Evolutionary conservation across 2,888 invertebrate species (phyloP).

Genomic region (Plebejus anna): DNA sequence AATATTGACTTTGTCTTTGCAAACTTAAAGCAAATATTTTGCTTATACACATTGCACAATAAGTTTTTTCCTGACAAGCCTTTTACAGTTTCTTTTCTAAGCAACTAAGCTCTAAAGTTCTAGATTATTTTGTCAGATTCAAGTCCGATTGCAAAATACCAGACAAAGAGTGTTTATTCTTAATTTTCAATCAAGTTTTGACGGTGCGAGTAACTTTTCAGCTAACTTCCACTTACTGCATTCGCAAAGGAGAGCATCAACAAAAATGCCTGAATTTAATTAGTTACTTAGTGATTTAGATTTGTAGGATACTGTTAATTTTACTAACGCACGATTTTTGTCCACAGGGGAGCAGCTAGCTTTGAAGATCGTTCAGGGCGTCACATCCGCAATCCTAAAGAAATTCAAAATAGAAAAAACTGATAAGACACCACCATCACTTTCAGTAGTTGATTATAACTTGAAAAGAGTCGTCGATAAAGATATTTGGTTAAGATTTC

Average conservation of each 20-base stretch:
- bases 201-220: no score
- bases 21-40: conserved; percentile 7
- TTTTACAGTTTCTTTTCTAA: neutral
- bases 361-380: conserved; percentile 50
- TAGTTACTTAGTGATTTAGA: neutral
- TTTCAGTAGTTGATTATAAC: conserved; percentile 55
- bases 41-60: neutral
- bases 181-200: no score
- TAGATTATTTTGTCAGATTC: neutral
- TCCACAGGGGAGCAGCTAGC: conserved; percentile 63
- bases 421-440: conserved; percentile 48
- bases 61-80: neutral
- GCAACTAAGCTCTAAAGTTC: neutral
- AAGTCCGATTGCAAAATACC: neutral
- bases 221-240: no score
- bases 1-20: conserved; percentile 3
- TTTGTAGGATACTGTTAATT: neutral
- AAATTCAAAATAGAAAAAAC: conserved; percentile 53
- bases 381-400: conserved; percentile 50
- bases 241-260: neutral
- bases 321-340: conserved; percentile 5
- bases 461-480: conserved; percentile 55
- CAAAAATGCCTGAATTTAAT: neutral
- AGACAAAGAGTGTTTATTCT: neutral
- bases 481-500: conserved; percentile 62